These are phyloP conservation scores for Orthosia gracilis DNA, from an alignment of 2,888 invertebrate species.

Conservation along the genomic window DNA sequence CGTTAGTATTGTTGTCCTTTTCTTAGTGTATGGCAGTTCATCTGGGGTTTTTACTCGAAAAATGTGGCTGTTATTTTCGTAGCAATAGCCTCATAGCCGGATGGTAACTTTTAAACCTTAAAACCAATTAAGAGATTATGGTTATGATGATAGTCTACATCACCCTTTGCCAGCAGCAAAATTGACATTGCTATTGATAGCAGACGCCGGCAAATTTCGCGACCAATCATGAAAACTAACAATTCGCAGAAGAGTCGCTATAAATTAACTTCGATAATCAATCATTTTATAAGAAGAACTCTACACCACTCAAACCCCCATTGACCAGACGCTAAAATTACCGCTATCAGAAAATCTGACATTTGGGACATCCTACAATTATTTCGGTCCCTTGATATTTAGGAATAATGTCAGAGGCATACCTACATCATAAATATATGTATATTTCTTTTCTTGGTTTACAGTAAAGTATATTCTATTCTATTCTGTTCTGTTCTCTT, in stretches of 20 bases:
- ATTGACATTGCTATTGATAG: not conserved
- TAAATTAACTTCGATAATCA: not conserved
- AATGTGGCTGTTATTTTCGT: not conserved
- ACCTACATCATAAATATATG: too few species aligned
- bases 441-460: too few species aligned
- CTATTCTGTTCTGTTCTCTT: too few species aligned
- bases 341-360: not conserved
- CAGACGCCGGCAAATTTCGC: not conserved
- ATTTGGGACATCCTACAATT: not conserved
- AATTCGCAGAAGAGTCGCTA: not conserved
- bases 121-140: not conserved
- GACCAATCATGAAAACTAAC: not conserved
- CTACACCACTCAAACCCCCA: not conserved
- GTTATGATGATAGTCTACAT: not conserved
- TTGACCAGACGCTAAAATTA: not conserved
- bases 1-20: slow-evolving; percentile 45
- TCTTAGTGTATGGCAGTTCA: slow-evolving; percentile 9
- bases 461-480: too few species aligned
- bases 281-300: not conserved
- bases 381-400: slow-evolving; percentile 3
- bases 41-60: not conserved
- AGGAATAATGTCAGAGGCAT: not conserved
- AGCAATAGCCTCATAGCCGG: too few species aligned
- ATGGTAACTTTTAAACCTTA: not conserved
- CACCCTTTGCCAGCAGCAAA: not conserved